Evolutionary conservation across 2,113 vertebrate genomes (phyloP).

Genomic region (Otis tarda): DNA sequence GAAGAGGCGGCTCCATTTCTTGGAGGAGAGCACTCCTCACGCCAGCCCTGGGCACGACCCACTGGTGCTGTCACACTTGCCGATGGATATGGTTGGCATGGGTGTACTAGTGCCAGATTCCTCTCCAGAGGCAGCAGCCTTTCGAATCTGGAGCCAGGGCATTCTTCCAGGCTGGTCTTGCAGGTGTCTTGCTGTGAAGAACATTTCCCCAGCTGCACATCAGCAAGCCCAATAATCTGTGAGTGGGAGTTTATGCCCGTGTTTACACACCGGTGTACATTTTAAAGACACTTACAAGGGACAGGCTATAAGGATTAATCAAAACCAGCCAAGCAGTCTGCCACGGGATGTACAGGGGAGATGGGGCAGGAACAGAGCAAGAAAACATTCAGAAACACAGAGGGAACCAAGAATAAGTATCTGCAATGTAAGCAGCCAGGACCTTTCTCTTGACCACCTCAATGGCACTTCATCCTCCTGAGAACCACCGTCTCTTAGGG

Average conservation of each 20-base stretch:
- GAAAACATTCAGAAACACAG: not conserved
- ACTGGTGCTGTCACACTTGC: not conserved
- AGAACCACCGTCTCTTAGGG: not conserved
- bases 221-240: not conserved
- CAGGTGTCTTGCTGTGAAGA: not conserved
- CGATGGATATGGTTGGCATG: rapidly evolving
- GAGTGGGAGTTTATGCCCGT: not conserved
- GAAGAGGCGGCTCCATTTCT: not conserved
- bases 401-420: not conserved
- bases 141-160: not conserved
- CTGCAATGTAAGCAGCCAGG: not conserved
- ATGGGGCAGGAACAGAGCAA: not conserved
- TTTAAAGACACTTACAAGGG: not conserved
- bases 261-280: not conserved
- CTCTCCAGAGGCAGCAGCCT: not conserved
- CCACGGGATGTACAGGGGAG: not conserved
- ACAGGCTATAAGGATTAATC: not conserved
- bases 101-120: not conserved
- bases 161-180: not conserved
- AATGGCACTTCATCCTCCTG: not conserved
- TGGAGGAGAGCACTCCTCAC: not conserved
- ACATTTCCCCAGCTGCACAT: not conserved
- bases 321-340: not conserved
- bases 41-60: rapidly evolving
- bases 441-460: not conserved